These are phyloP conservation scores for Emydura subglobosa DNA, from an alignment of 2,113 vertebrate species.

Conservation along the genomic window DNA sequence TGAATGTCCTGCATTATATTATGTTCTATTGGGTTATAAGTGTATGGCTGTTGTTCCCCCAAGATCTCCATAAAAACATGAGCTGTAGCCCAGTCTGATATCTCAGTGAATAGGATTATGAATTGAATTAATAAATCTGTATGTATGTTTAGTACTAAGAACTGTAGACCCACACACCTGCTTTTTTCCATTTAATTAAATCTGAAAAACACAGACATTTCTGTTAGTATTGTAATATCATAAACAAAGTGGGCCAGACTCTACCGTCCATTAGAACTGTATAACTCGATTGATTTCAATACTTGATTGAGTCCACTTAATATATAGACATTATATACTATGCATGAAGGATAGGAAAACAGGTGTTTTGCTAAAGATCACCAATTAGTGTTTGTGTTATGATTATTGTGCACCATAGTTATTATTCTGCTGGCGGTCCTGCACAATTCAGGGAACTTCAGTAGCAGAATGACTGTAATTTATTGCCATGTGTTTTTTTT, in stretches of 20 bases:
- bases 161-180: not conserved
- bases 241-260: rapidly evolving
- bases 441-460: conserved; percentile 23
- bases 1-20: not conserved
- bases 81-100: not conserved
- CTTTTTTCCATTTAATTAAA: not conserved
- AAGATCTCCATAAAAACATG: not conserved
- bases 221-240: not conserved
- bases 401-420: conserved; percentile 44
- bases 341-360: not conserved
- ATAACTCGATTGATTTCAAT: not conserved
- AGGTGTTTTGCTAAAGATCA: not conserved
- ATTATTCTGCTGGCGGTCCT: conserved; percentile 1
- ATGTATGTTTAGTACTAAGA: not conserved
- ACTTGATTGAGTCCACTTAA: not conserved
- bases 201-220: not conserved
- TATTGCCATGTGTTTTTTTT: conserved; percentile 18
- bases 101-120: not conserved
- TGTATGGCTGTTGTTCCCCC: not conserved
- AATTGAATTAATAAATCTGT: not conserved
- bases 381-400: conserved; percentile 34
- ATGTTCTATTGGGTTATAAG: not conserved
- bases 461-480: conserved; percentile 42
- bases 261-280: not conserved
- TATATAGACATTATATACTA: not conserved